Conservation (phyloP, 2,113 vertebrate genomes). For the Talpa occidentalis region DNA sequence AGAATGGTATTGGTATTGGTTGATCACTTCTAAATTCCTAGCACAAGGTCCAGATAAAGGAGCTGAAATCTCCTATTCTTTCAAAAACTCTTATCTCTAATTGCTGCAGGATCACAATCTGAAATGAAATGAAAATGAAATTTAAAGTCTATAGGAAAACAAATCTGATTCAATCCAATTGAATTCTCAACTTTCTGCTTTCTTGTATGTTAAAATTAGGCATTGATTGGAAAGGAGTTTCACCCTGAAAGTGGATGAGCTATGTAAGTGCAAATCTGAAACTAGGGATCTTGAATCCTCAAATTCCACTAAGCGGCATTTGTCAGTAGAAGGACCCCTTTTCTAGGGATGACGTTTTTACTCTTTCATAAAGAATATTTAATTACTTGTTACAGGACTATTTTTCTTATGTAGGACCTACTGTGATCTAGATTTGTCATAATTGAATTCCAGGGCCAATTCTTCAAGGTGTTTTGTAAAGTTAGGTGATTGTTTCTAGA, state of each 20-base stretch:
- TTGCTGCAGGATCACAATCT: neutral
- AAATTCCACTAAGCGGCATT: neutral
- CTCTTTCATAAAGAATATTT: neutral
- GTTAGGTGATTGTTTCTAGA: neutral
- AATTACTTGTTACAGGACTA: neutral
- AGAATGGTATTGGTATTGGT: neutral
- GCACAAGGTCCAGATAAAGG: neutral
- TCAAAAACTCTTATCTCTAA: neutral
- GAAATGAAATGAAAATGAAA: conserved; percentile 13
- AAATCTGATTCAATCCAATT: neutral
- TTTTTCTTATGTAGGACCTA: neutral
- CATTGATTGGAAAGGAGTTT: neutral
- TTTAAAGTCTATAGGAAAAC: neutral
- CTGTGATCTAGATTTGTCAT: neutral
- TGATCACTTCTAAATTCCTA: conserved; percentile 21
- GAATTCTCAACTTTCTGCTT: neutral
- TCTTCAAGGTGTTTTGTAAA: neutral
- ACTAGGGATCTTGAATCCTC: neutral
- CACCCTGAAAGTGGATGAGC: neutral
- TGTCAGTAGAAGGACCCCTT: neutral
- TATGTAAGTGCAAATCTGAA: neutral
- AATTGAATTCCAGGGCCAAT: neutral
- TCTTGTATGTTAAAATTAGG: neutral
- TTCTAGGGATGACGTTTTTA: neutral
- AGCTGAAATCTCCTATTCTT: neutral